Evolutionary conservation across 2,113 vertebrate species (phyloP), one percentile per base, ranked within the genome.

Genomic region (Butorides virescens): DNA sequence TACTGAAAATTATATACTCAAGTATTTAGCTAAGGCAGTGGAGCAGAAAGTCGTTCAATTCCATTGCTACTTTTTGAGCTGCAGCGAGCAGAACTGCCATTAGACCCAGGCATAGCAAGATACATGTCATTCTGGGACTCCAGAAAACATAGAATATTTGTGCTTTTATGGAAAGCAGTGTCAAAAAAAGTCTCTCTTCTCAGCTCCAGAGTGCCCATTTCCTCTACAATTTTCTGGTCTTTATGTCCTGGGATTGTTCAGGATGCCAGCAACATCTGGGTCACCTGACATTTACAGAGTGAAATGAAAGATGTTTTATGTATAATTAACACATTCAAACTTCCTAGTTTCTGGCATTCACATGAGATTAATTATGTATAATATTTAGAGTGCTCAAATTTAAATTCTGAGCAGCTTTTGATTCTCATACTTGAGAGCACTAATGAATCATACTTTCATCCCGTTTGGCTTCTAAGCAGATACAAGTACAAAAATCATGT

Each of bases 361-460:
- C 70, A 10, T 58, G 46, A 84, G 73, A 87, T 76, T 79, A 80
- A 93, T 94, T 93, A 91, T 13, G 14, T 36, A 30, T 22, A 75
- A 84, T 87, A 90, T 81, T 90, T 79, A 63, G 72, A 72, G 49
- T 56, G 47, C 29, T 56, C 59, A 23, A 27, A 81, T 95, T 83
- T 34, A 72, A 93, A 81, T 90, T 92, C 93, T n/a, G 56, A 73
- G 62, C 58, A 81, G 86, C 79, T 78, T 87, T 86, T 71, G 72
- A 78, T 72, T 93, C 79, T 86, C 8, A 1, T n/a, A 37, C 39
- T 88, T n/a, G 68, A 74, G 36, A 92, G 82, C 78, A 52, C 59
- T 90, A 94, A 92, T 83, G 81, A 96, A 88, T 88, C 67, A 44
- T 18, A 37, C 66, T 92, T 90, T 58, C 63, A 94, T 73, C 29